Evolutionary conservation across 2,888 invertebrate genomes (phyloP).

Genomic region (Lydus trimaculatus): DNA sequence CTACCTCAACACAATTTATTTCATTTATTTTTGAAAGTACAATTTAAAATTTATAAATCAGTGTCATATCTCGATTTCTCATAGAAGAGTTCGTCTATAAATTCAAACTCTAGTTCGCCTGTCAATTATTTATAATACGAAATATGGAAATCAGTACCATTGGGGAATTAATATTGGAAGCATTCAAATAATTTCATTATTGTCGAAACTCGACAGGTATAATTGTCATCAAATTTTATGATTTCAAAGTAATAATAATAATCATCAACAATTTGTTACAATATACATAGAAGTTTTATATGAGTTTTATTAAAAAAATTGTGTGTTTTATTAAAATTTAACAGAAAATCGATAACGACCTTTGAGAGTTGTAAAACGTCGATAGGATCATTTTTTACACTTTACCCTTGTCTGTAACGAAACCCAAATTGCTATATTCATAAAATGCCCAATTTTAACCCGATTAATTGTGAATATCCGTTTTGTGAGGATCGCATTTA

Average conservation of each 20-base stretch:
- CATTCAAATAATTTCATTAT: slow-evolving; percentile 1
- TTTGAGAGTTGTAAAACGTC: not conserved
- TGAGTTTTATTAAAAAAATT: not conserved
- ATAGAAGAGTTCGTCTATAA: not conserved
- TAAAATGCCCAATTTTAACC: not conserved
- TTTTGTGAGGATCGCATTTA: not conserved
- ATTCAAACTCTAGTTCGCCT: not conserved
- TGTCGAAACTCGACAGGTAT: not conserved
- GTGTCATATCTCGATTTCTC: not conserved
- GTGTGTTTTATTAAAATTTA: not conserved
- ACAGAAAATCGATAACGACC: not conserved
- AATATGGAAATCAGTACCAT: slow-evolving; percentile 12
- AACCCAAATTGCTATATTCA: not conserved
- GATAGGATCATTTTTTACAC: not conserved
- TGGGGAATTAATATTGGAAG: slow-evolving; percentile 8
- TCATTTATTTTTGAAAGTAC: not conserved
- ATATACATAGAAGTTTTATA: not conserved
- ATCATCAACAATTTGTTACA: not conserved
- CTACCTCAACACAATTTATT: not conserved
- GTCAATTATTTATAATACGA: slow-evolving; percentile 12
- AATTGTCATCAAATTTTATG: not conserved
- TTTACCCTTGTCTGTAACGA: not conserved
- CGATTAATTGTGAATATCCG: not conserved
- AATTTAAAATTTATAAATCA: not conserved
- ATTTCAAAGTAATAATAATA: not conserved